Conservation (phyloP, 2,113 vertebrate genomes). For the Benthochromis sp. region DNA sequence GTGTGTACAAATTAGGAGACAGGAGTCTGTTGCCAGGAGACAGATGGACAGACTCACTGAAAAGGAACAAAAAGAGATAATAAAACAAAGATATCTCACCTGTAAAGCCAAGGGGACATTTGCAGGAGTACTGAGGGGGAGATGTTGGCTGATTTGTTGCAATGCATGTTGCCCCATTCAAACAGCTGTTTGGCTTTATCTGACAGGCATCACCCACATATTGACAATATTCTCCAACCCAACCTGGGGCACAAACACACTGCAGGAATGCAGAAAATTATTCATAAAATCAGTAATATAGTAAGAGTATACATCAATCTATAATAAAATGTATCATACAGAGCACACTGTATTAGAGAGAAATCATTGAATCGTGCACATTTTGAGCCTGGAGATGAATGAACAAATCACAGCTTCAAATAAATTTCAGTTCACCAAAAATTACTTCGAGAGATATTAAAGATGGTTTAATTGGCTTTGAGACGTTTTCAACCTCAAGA, state of each 20-base stretch:
- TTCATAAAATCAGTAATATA: neutral
- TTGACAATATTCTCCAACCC: conserved; percentile 72
- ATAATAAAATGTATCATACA: neutral
- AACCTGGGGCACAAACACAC: conserved; percentile 72
- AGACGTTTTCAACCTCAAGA: neutral
- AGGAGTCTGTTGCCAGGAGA: neutral
- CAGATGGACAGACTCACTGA: neutral
- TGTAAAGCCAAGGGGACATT: conserved; percentile 65
- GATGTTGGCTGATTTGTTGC: conserved; percentile 57
- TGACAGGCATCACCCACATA: conserved; percentile 68
- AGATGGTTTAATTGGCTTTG: neutral
- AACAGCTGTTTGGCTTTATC: conserved; percentile 64
- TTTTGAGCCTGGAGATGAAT: neutral
- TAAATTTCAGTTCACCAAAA: neutral
- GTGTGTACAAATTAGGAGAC: neutral
- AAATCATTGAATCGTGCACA: neutral
- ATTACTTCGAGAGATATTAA: neutral
- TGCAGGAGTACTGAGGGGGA: conserved; percentile 58
- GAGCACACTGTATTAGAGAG: neutral
- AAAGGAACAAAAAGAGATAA: neutral
- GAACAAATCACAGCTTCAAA: neutral
- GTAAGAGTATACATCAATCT: neutral
- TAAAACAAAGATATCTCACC: conserved; percentile 56
- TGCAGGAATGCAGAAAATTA: conserved; percentile 31
- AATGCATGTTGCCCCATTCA: conserved; percentile 67